phyloP scores from a whole-genome alignment of 2,888 invertebrate species.

The Parnassius smintheus region DNA sequence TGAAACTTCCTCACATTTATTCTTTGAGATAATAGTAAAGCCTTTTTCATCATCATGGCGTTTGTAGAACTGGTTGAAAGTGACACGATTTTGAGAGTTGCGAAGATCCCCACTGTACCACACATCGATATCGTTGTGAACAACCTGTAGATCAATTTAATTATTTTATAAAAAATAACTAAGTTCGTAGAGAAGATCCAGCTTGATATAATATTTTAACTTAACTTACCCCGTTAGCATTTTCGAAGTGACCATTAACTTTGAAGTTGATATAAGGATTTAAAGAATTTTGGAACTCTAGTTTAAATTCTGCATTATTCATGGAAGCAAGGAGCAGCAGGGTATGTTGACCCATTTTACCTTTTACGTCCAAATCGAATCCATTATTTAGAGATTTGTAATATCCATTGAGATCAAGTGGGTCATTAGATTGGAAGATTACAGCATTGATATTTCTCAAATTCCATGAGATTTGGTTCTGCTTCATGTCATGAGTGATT shows the following conservation, averaged over 20 bases:
- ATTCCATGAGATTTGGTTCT: constrained; percentile 60
- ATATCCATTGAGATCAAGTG: constrained; percentile 75
- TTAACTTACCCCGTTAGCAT: constrained; percentile 56
- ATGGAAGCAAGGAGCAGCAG: constrained; percentile 71
- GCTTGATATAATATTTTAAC: background rate
- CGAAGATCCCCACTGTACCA: constrained; percentile 83
- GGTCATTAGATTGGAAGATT: constrained; percentile 62
- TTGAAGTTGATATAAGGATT: constrained; percentile 83
- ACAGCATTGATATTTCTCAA: constrained; percentile 21
- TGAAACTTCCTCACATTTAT: constrained; percentile 56
- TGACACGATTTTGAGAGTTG: constrained; percentile 78
- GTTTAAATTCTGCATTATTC: constrained; percentile 61
- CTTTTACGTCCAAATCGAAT: constrained; percentile 72
- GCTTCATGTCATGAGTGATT: constrained; percentile 52
- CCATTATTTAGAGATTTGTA: constrained; percentile 58
- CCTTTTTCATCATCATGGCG: constrained; percentile 53
- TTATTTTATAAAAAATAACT: background rate
- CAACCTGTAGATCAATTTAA: constrained; percentile 37
- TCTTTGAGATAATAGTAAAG: constrained; percentile 75
- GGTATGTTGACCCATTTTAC: constrained; percentile 72
- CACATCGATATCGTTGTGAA: constrained; percentile 76
- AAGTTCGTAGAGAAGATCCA: background rate
- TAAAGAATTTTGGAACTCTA: constrained; percentile 80
- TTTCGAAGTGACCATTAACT: constrained; percentile 78
- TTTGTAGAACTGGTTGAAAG: constrained; percentile 67